These are phyloP conservation scores for Helleia helle DNA, from an alignment of 2,888 invertebrate genomes.

Conservation along the genomic window DNA sequence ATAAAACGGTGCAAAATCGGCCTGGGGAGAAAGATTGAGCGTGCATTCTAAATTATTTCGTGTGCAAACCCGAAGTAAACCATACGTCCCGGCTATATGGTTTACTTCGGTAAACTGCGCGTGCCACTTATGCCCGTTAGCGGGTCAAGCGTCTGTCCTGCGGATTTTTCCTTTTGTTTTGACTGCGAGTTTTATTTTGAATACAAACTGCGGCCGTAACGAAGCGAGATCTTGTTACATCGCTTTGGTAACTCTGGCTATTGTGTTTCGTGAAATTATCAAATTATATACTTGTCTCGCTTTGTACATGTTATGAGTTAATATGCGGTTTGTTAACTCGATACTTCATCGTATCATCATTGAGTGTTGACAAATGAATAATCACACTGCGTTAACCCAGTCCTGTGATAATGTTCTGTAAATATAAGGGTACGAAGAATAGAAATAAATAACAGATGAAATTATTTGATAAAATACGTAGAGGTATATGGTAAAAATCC, in stretches of 20 bases:
- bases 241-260: constrained; percentile 34
- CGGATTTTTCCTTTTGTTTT: constrained; percentile 54
- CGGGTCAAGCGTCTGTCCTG: constrained; percentile 47
- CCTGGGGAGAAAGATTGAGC: constrained; percentile 27
- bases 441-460: too few relatives aligned
- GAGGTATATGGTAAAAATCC: too few relatives aligned
- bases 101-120: constrained; percentile 29
- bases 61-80: too few relatives aligned
- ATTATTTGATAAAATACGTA: too few relatives aligned
- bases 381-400: too few relatives aligned
- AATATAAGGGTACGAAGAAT: too few relatives aligned
- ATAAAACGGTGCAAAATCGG: constrained; percentile 43
- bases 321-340: neutral
- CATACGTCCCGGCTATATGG: constrained; percentile 31
- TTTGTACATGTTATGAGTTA: neutral
- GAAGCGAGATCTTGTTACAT: constrained; percentile 57
- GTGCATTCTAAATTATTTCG: constrained; percentile 34
- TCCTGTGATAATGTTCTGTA: too few relatives aligned
- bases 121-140: constrained; percentile 27
- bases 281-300: neutral
- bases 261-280: neutral
- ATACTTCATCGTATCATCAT: too few relatives aligned
- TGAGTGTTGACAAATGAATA: too few relatives aligned
- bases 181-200: constrained; percentile 60
- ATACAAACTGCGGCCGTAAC: constrained; percentile 64